Percentiles rank a stretch among this genome's conserved stretches.
Conservation (phyloP, 2,797 vertebrate species). For the Lerista edwardsae region DNA sequence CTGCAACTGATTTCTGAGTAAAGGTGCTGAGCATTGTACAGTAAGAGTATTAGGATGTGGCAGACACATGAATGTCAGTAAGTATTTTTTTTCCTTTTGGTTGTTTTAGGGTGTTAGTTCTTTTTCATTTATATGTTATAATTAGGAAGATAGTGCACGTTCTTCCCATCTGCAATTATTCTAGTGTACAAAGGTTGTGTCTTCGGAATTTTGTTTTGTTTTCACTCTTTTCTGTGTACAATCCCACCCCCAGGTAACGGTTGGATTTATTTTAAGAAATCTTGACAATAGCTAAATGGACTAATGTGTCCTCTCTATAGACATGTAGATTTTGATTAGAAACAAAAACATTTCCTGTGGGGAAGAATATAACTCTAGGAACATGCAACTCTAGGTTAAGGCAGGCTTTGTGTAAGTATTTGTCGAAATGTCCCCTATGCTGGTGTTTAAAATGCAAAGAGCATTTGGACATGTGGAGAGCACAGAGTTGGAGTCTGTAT, state of each 20-base stretch:
- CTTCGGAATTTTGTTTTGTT: neutral
- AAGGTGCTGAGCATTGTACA: no score
- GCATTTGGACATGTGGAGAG: neutral
- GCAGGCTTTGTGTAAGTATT: neutral
- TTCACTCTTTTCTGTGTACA: neutral
- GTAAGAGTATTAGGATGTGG: neutral
- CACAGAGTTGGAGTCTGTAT: neutral
- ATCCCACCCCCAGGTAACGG: neutral
- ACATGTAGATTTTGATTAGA: neutral
- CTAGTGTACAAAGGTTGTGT: neutral
- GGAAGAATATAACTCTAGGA: fast-evolving
- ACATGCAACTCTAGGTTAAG: neutral
- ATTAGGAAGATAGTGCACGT: neutral
- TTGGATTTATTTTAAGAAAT: neutral
- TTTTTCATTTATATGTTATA: neutral
- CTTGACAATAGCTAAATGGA: neutral
- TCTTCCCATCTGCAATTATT: neutral
- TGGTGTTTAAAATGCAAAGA: neutral
- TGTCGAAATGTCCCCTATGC: neutral
- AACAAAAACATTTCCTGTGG: no score
- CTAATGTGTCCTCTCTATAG: neutral
- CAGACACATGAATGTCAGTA: neutral
- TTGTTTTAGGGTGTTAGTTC: neutral
- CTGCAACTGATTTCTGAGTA: no score
- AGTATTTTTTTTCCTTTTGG: neutral